Evolutionary conservation across 2,888 invertebrate genomes (phyloP).

Genomic region (Lymantria dispar): DNA sequence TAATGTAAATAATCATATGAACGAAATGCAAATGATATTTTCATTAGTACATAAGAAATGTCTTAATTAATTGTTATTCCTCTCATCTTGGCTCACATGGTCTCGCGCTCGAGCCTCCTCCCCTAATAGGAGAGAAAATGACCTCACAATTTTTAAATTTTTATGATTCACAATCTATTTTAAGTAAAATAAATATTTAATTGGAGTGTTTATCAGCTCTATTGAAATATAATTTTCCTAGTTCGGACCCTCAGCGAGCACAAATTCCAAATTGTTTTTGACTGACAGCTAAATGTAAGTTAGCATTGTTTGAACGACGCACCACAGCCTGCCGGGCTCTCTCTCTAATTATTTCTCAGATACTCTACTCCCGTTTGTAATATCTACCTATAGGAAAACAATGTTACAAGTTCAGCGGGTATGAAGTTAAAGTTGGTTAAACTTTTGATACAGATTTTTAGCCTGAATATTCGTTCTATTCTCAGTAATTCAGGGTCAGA

Average conservation of each 20-base stretch:
- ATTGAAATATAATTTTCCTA: conserved; percentile 50
- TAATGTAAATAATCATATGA: too few species aligned
- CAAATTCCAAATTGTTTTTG: conserved; percentile 84
- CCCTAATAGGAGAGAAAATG: too few species aligned
- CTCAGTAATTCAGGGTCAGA: too few species aligned
- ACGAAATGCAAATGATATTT: too few species aligned
- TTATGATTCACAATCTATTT: too few species aligned
- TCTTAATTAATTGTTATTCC: too few species aligned
- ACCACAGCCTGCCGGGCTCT: conserved; percentile 66
- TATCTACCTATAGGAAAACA: conserved; percentile 21
- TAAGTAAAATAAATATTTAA: background rate
- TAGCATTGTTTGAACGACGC: conserved; percentile 80
- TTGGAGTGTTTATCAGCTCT: conserved; percentile 44
- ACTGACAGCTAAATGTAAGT: conserved; percentile 83
- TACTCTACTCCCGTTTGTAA: conserved; percentile 22
- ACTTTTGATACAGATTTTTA: background rate
- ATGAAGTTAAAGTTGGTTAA: conserved; percentile 4
- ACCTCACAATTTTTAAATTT: too few species aligned
- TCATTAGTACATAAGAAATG: too few species aligned
- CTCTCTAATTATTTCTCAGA: conserved; percentile 73
- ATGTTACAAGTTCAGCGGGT: conserved; percentile 16
- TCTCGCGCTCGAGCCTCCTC: too few species aligned
- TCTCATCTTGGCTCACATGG: too few species aligned
- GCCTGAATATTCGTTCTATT: too few species aligned
- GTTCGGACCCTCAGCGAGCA: conserved; percentile 73